These are phyloP conservation scores for Ameiurus melas DNA, from an alignment of 2,113 vertebrate genomes.

Conservation along the genomic window DNA sequence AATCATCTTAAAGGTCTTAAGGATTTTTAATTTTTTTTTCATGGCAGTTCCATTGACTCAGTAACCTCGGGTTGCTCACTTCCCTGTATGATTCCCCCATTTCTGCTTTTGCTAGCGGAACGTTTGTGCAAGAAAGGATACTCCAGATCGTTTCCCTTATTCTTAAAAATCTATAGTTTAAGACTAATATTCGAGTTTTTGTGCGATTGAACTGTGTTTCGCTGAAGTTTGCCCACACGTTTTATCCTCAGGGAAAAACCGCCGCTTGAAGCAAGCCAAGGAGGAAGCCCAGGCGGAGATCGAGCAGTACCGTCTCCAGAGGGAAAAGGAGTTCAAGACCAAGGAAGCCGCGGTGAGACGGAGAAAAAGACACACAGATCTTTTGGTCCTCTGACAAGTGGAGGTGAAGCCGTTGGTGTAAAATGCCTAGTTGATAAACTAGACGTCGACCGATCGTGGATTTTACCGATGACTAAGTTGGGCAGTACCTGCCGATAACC, in stretches of 20 bases:
- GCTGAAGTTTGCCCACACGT: not conserved
- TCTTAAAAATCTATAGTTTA: not conserved
- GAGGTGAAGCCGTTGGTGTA: not conserved
- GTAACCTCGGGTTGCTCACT: not conserved
- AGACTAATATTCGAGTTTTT: not conserved
- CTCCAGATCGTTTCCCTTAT: not conserved
- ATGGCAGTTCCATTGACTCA: constrained; percentile 29
- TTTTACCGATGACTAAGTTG: too few species aligned
- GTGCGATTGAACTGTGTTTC: not conserved
- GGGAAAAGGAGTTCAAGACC: constrained; percentile 97
- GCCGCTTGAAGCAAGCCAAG: constrained; percentile 95
- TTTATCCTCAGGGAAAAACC: constrained; percentile 84
- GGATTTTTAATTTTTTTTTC: too few species aligned
- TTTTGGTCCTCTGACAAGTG: not conserved
- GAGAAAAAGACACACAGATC: not conserved
- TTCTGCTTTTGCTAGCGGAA: constrained; percentile 10
- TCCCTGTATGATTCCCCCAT: constrained; percentile 22
- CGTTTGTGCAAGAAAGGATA: constrained; percentile 9
- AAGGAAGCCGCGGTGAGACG: constrained; percentile 86
- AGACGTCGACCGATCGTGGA: too few species aligned
- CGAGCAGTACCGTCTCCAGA: constrained; percentile 93
- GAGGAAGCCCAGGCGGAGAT: constrained; percentile 98
- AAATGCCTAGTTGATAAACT: not conserved
- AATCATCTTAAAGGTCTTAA: not conserved
- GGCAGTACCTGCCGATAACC: too few species aligned